Evolutionary conservation across 2,113 vertebrate species (phyloP), one percentile per base, ranked within the genome.

Genomic region (Spermophilus dauricus): DNA sequence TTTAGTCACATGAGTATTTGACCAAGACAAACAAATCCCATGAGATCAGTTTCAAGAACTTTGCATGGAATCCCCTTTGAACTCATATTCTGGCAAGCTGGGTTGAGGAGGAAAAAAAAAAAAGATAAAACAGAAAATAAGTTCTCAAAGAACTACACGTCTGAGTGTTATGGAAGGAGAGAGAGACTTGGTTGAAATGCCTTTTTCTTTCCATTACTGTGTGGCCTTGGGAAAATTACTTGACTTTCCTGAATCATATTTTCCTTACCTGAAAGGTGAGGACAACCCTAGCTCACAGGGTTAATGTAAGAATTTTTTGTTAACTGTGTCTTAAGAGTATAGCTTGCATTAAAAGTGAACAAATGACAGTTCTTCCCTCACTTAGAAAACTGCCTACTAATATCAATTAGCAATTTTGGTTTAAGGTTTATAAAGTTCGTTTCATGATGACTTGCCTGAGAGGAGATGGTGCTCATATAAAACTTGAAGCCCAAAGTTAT

Each of bases 401-500:
- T 89, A 89, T 91, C 83, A 85, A 78, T 75, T 51, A 63, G 56
- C 30, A 78, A 67, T 93, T 90, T 95, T 86, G 67, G 37, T 70
- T 94, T 80, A 73, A 88, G 48, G 39, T 13, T 90, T 93, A 81
- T 63, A 53, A 32, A 86, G 89, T 73, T 37, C 73, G 69, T 91
- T 83, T 95, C 24, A 14, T 28, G 53, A 61, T 69, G 37, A 65
- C 85, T 94, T 81, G 30, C 67, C 65, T 90, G 34, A 56, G 67
- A 70, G 63, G 72, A 78, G 17, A 82, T 39, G 22, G 24, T 37
- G 48, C 34, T 39, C 51, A 58, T 8, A 28, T 30, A 96, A 80
- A 87, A 75, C 32, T 20, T 42, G 32, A 87, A 85, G 77, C 39
- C 48, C 81, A 8, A 92, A 85, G 88, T 87, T 12, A 75, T 65